Base-by-base conservation (phyloP, 2,888 invertebrate genomes). In the Calameuta filiformis region DNA sequence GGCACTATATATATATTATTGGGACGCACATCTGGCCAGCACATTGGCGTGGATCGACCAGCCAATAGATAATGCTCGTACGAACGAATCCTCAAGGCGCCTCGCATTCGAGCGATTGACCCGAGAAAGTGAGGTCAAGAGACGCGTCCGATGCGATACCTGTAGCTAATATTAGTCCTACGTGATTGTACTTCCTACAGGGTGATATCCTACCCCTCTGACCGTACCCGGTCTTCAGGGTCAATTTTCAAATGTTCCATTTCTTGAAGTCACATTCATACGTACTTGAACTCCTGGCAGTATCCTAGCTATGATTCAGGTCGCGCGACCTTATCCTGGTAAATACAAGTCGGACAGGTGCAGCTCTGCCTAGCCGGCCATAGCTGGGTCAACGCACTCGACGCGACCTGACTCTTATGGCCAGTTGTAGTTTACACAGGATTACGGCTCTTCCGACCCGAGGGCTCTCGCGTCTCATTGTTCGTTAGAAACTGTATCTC, bases 311-410 rank as follows among this genome's bases (percentile, higher is more conserved):
- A 31, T 23, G 84, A 88, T 87, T 88, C 84, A 85, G 88, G 84
- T 87, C 87, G 84, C 84, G 80, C 85, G 87, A 87, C 85, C 87
- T 79, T 79, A 84, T 85, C 86, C 83, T 83, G 86, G 83, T 79
- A 79, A 80, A 77, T 82, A 78, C 79, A 56, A 78, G 80, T 79
- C 77, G 82, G 83, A 85, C 89, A 89, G 89, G 89, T 90, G 89
- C 88, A 89, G 86, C 84, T 85, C 82, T 76, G 79, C 80, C 83
- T 86, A 84, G 85, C 87, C 87, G 88, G 89, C 89, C 89, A 88
- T 88, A 89, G 89, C 87, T 87, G 84, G 89, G 89, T 90, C 89
- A 89, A 89, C 87, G 89, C 87, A 89, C 89, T 86, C 88, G 83
- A 81, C 80, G 79, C 85, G 83, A 85, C 85, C 34, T 69, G 35